Conservation (phyloP, 2,888 invertebrate species). For the Tenthredo livida region DNA sequence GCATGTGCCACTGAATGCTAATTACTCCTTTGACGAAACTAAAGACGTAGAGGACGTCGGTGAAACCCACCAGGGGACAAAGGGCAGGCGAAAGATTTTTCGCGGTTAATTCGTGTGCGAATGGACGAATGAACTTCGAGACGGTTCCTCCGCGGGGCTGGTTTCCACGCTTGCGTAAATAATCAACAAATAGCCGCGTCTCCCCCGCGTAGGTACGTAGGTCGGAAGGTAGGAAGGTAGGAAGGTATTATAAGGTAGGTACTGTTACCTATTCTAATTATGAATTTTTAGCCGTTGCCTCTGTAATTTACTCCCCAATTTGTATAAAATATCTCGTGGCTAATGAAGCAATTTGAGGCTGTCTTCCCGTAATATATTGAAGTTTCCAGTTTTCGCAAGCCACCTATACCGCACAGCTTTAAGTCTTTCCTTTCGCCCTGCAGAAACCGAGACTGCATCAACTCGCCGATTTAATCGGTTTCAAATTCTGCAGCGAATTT, state of each 20-base stretch:
- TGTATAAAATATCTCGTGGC: slow-evolving; percentile 76
- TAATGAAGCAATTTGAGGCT: slow-evolving; percentile 78
- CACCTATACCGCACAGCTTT: not conserved
- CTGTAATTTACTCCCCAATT: slow-evolving; percentile 76
- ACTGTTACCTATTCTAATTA: slow-evolving; percentile 70
- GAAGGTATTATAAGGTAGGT: slow-evolving; percentile 13
- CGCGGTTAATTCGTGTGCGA: slow-evolving; percentile 58
- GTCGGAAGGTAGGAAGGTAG: not conserved
- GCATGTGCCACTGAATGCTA: slow-evolving; percentile 62
- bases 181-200: slow-evolving; percentile 66
- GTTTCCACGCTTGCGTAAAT: slow-evolving; percentile 62
- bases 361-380: slow-evolving; percentile 75
- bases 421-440: not conserved
- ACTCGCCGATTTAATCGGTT: not conserved
- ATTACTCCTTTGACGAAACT: slow-evolving; percentile 61
- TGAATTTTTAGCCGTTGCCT: slow-evolving; percentile 69
- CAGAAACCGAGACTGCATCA: not conserved
- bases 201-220: not conserved
- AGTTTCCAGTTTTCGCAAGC: slow-evolving; percentile 64
- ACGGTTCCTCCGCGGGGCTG: slow-evolving; percentile 56
- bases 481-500: not conserved
- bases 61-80: slow-evolving; percentile 9
- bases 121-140: slow-evolving; percentile 59
- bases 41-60: slow-evolving; percentile 32
- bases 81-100: slow-evolving; percentile 44